Base-by-base conservation (phyloP, 2,888 invertebrate species). In the Syrphus vitripennis region DNA sequence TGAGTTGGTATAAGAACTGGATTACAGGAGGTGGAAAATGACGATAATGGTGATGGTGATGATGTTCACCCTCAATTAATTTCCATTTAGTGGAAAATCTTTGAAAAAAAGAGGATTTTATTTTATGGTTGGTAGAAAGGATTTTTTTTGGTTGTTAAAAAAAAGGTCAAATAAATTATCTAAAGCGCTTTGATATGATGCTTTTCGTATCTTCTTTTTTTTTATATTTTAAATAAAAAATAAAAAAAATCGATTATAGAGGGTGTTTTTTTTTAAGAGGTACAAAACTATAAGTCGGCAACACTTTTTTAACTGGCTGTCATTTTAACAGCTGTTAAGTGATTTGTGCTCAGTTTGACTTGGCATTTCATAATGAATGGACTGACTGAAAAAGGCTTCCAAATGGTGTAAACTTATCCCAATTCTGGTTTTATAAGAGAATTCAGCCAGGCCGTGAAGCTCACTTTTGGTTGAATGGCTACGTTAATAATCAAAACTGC, bases 1-100 rank as follows among this genome's bases (percentile, higher is more conserved):
- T 45, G 70, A 24, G 69, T 50, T 21, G 21, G 21, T 57, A 40
- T 16, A 71, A 48, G 48, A 76, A 75, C 81, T 61, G 84, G 76
- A 86, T 81, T 72, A 86, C 77, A n/a, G 7, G 57, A 74, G 61
- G 69, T 75, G 86, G 77, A 82, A 86, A 82, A 78, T 78, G 31
- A 57, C 65, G 83, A 74, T 72, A 74, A 45, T 19, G 12, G 10
- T 26, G 65, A 65, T 84, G 12, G n/a, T n/a, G n/a, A n/a, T n/a
- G 0, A 10, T 19, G 48, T 76, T 86, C 86, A 82, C 82, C 86
- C 86, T 82, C 86, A 86, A 86, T 82, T 82, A 82, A 72, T 84
- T 76, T 80, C 59, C 76, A 84, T 81, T 84, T 76, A 81, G 21
- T 72, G 67, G 48, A 65, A 79, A 83, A 21, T 24, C 31, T 12